Evolutionary conservation across 2,888 invertebrate genomes (phyloP).

Genomic region (Graphium colonna): DNA sequence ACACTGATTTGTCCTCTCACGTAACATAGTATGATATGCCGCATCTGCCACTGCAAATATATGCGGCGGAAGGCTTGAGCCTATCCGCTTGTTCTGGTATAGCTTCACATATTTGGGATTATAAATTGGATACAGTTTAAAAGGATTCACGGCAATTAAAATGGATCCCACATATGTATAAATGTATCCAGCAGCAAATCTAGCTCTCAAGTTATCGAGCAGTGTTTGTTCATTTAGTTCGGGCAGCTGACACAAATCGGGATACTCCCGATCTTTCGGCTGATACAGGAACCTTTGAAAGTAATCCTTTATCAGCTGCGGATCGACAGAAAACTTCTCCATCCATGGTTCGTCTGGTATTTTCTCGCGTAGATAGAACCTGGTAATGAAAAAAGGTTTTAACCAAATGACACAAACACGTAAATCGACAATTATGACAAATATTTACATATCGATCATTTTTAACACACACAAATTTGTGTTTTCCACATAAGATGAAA

Average conservation of each 20-base stretch:
- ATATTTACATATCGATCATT: conserved; percentile 68
- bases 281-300: conserved; percentile 95
- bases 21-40: conserved; percentile 96
- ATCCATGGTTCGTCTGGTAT: conserved; percentile 92
- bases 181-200: conserved; percentile 95
- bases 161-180: conserved; percentile 98
- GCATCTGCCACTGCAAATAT: conserved; percentile 98
- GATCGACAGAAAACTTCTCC: conserved; percentile 93
- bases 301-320: conserved; percentile 95
- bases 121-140: conserved; percentile 97
- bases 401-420: conserved; percentile 18
- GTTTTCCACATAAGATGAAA: conserved; percentile 44
- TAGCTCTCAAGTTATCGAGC: conserved; percentile 91
- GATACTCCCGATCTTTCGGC: conserved; percentile 95
- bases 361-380: conserved; percentile 94
- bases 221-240: conserved; percentile 96
- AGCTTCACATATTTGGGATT: conserved; percentile 96
- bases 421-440: conserved; percentile 28
- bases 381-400: conserved; percentile 47
- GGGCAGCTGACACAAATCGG: conserved; percentile 96
- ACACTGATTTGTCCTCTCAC: conserved; percentile 92
- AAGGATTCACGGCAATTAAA: conserved; percentile 95
- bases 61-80: conserved; percentile 96
- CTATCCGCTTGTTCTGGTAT: conserved; percentile 95
- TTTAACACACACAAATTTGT: conserved; percentile 40